Conservation (phyloP, 1,140 invertebrate genomes). For the Chironomus striatipennis region DNA sequence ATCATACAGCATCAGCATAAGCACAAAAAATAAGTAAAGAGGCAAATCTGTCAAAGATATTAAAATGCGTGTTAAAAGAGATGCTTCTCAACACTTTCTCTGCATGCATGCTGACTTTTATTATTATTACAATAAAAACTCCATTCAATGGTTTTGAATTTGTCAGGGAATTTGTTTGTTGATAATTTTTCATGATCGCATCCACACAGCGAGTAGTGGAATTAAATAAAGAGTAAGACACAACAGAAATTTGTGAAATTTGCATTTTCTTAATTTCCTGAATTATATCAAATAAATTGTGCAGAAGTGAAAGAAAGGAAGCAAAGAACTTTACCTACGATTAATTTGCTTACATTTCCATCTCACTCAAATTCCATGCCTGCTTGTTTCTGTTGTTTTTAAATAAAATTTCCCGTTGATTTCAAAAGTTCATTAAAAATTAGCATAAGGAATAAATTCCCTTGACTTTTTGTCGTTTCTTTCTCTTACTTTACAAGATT, state of each 20-base stretch:
- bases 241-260: not conserved
- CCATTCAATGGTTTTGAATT: not conserved
- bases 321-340: not conserved
- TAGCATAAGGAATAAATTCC: conserved; percentile 4
- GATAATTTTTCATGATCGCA: conserved; percentile 10
- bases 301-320: not conserved
- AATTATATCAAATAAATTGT: conserved; percentile 15
- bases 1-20: no score
- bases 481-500: conserved; percentile 24
- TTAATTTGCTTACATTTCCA: conserved; percentile 3
- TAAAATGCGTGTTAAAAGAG: not conserved
- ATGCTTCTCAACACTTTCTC: not conserved
- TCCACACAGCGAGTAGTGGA: not conserved
- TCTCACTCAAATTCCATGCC: not conserved
- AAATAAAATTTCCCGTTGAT: not conserved
- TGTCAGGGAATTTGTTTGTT: not conserved
- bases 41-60: no score
- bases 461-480: not conserved
- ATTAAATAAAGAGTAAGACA: no score
- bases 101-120: conserved; percentile 11
- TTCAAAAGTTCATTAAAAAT: conserved; percentile 22
- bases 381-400: not conserved
- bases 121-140: not conserved
- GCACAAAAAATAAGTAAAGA: no score
- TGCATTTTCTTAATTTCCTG: conserved; percentile 21